These are phyloP conservation scores for Haemorhous mexicanus DNA, from an alignment of 2,113 vertebrate genomes.

Conservation along the genomic window DNA sequence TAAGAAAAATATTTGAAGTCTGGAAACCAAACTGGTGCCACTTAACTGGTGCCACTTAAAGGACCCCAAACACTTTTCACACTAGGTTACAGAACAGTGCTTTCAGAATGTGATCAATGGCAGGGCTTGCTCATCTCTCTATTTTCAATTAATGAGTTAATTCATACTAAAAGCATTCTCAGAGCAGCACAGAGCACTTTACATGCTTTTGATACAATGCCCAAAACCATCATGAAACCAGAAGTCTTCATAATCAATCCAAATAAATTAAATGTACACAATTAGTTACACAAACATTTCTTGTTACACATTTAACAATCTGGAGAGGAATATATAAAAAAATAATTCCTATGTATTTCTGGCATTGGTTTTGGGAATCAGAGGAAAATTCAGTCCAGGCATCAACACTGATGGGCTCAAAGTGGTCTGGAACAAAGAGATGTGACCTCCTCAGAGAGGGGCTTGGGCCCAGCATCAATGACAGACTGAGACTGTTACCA, in stretches of 20 bases:
- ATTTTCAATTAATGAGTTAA: background rate
- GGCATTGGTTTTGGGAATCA: background rate
- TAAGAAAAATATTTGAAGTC: background rate
- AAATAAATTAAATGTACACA: background rate
- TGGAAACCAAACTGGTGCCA: background rate
- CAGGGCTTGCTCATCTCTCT: background rate
- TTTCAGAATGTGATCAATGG: background rate
- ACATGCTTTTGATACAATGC: background rate
- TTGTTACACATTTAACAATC: background rate
- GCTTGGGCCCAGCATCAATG: background rate
- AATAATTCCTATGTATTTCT: background rate
- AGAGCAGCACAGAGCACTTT: background rate
- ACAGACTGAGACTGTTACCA: rapidly evolving
- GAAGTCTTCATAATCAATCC: background rate
- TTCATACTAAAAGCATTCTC: background rate
- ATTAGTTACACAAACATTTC: background rate
- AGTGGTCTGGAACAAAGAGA: background rate
- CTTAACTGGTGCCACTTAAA: background rate
- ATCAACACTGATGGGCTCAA: background rate
- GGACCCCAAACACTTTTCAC: background rate
- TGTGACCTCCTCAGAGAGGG: background rate
- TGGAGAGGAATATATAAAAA: background rate
- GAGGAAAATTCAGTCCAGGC: background rate
- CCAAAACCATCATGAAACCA: background rate
- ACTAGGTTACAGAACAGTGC: background rate